phyloP scores from a whole-genome alignment of 2,113 vertebrate species.

The Pholis gunnellus region DNA sequence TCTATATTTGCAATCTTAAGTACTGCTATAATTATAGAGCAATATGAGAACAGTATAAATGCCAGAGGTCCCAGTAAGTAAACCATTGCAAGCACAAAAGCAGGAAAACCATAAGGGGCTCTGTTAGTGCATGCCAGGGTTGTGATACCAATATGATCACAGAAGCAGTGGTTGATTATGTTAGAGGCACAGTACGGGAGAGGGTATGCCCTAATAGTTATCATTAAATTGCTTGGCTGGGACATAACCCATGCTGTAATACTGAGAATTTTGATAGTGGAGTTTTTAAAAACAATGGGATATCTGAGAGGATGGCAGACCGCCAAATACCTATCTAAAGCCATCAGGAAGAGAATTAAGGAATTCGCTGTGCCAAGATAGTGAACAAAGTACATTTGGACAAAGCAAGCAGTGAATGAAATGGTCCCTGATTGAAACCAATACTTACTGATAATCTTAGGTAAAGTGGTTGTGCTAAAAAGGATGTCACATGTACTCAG shows the following conservation, averaged over 20 bases:
- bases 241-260: constrained; percentile 51
- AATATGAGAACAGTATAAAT: constrained; percentile 77
- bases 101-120: constrained; percentile 42
- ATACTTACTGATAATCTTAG: constrained; percentile 70
- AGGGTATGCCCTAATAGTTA: constrained; percentile 64
- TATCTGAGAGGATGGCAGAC: constrained; percentile 76
- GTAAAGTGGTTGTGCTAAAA: constrained; percentile 70
- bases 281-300: constrained; percentile 55
- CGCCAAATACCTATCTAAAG: constrained; percentile 77
- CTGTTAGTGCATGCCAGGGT: constrained; percentile 69
- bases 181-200: constrained; percentile 78
- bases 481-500: constrained; percentile 66
- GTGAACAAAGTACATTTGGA: constrained; percentile 78
- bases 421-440: constrained; percentile 66
- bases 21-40: constrained; percentile 65
- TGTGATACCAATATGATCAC: constrained; percentile 75
- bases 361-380: constrained; percentile 70
- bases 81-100: constrained; percentile 64
- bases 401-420: constrained; percentile 70
- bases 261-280: constrained; percentile 58
- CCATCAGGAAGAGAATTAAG: constrained; percentile 69
- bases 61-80: constrained; percentile 58
- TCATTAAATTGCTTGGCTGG: rapidly evolving
- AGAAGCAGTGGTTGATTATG: constrained; percentile 73
- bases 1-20: constrained; percentile 47